Conservation (phyloP, 2,113 vertebrate species). For the Crotalus viridis region DNA sequence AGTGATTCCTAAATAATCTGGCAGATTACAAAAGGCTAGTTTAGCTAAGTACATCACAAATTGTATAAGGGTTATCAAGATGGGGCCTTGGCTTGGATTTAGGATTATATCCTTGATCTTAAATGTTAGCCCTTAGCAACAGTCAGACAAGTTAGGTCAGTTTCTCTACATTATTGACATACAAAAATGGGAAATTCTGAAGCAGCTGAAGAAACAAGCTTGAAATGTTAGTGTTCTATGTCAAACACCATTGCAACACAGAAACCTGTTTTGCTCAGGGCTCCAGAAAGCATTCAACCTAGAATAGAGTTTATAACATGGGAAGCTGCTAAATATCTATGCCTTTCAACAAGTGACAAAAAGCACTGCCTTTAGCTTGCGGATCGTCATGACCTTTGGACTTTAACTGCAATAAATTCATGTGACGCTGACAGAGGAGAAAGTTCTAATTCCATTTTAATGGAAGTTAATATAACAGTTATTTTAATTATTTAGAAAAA, state of each 20-base stretch:
- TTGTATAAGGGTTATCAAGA: neutral
- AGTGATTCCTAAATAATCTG: neutral
- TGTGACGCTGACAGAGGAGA: neutral
- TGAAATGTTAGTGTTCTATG: neutral
- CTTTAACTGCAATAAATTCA: neutral
- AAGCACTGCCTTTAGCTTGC: rapidly evolving
- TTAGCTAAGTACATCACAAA: neutral
- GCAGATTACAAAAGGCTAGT: neutral
- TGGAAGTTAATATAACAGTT: neutral
- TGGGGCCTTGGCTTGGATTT: neutral
- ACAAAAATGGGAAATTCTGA: neutral
- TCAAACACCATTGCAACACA: neutral
- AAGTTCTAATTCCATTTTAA: neutral
- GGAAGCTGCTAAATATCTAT: neutral
- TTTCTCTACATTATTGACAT: neutral
- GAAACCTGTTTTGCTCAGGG: neutral
- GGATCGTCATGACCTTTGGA: neutral
- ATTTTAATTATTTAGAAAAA: neutral
- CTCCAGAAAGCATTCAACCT: neutral
- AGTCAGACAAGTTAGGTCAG: neutral
- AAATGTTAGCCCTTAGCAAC: neutral
- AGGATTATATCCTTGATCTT: neutral
- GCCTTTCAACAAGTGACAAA: neutral
- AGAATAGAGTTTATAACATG: neutral
- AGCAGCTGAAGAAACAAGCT: neutral